Percentiles rank a stretch among this genome's conserved stretches.
These are phyloP conservation scores for Malthinus seriepunctatus DNA, from an alignment of 2,888 invertebrate genomes.

Conservation along the genomic window DNA sequence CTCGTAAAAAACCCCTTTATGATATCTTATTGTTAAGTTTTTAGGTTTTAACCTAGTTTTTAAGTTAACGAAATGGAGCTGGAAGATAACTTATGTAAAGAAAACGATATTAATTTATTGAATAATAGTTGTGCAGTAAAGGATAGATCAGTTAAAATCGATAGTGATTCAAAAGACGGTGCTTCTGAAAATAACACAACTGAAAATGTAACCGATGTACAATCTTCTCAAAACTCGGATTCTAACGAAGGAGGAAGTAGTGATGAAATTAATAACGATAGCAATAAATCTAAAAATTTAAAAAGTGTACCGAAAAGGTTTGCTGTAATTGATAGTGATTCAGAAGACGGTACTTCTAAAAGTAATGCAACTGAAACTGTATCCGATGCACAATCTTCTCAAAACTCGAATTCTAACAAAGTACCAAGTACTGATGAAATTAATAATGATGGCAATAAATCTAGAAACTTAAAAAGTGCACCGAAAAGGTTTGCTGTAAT, in stretches of 20 bases:
- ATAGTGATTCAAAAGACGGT: constrained; percentile 31
- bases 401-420: no score
- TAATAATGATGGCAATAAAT: no score
- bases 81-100: neutral
- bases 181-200: neutral
- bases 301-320: constrained; percentile 7
- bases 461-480: neutral
- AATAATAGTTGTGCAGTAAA: neutral
- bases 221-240: neutral
- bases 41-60: neutral
- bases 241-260: neutral
- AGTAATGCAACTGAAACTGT: neutral
- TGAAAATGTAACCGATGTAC: neutral
- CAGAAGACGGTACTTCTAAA: constrained; percentile 14
- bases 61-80: neutral
- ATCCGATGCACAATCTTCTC: no score
- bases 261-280: neutral
- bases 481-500: constrained; percentile 18
- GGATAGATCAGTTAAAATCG: constrained; percentile 15
- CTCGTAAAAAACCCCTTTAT: no score
- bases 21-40: no score
- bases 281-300: neutral
- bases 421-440: no score
- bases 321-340: constrained; percentile 35
- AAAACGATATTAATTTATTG: neutral